Evolutionary conservation across 2,888 invertebrate species (phyloP), one percentile per base, ranked within the genome.

Genomic region (Oligia strigilis): DNA sequence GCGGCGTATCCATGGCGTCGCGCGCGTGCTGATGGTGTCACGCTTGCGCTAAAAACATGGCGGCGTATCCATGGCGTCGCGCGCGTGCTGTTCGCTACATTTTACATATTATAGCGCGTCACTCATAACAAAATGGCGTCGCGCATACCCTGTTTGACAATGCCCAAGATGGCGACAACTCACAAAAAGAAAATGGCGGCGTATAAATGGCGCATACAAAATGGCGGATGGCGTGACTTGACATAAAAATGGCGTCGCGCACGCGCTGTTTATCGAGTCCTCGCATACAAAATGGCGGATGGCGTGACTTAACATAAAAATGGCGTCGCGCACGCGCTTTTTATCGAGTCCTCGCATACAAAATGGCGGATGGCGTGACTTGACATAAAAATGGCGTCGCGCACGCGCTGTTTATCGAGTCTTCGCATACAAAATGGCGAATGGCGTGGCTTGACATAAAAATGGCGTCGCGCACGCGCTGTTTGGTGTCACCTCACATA

Each of bases 211-310:
- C 58, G 23, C 58, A 58, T 29, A 62, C 29, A 62, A n/a, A 29
- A 62, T 58, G n/a, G 58, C n/a, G 23, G 55, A 55, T 55, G 17
- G 8, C 19, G 55, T 55, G 17, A 55, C 19, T 55, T 55, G 6
- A 55, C 6, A 9, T 36, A 49, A 23, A 23, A 55, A 67, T 43
- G 43, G 14, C 46, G 46, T 29, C 19, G 19, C 19, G 11, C 69
- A 29, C 2, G 67, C n/a, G 67, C n/a, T 46, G 5, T 19, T 60
- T 46, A 11, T 5, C 9, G 49, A 29, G 11, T 17, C n/a, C n/a
- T 70, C n/a, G 8, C n/a, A 19, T 66, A 66, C n/a, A 58, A 60
- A 74, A 74, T 74, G 60, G 74, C 19, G 40, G 40, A 64, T 64
- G 52, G 11, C 29, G 14, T 23, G n/a, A 40, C 40, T 52, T 6